These are phyloP conservation scores for Grallaria varia DNA, from an alignment of 2,113 vertebrate species.

Conservation along the genomic window DNA sequence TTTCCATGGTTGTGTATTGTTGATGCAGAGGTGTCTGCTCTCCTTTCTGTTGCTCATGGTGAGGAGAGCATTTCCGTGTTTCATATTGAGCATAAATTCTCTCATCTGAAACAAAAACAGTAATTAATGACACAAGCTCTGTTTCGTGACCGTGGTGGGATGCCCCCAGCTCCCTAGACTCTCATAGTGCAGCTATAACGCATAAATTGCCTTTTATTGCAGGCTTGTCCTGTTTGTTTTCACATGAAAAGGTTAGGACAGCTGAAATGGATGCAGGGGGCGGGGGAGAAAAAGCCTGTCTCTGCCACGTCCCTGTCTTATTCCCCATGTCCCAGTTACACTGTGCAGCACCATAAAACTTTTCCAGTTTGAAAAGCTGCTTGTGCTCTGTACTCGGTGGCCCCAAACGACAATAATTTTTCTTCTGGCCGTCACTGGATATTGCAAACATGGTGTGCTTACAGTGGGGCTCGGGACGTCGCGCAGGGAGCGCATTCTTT, in stretches of 20 bases:
- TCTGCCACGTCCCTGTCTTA: background rate
- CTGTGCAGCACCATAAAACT: background rate
- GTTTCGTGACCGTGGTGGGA: background rate
- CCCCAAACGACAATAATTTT: constrained; percentile 30
- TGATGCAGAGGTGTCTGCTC: background rate
- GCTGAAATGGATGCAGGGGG: background rate
- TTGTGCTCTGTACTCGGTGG: background rate
- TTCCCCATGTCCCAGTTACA: background rate
- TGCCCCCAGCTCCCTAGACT: background rate
- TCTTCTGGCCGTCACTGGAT: constrained; percentile 45
- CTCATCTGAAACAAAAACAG: background rate
- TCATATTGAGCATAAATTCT: background rate
- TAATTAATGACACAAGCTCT: background rate
- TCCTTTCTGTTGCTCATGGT: background rate
- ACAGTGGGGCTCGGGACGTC: constrained; percentile 60
- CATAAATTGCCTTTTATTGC: constrained; percentile 37
- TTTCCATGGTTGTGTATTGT: background rate
- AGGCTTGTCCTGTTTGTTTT: constrained; percentile 10
- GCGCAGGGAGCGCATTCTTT: constrained; percentile 83
- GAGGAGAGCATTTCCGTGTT: background rate
- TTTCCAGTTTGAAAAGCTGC: constrained; percentile 6
- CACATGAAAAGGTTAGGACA: constrained; percentile 3
- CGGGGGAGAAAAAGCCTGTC: background rate
- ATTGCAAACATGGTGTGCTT: constrained; percentile 32
- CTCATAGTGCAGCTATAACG: background rate